phyloP scores from a whole-genome alignment of 2,113 vertebrate genomes.

The Phaethon lepturus region DNA sequence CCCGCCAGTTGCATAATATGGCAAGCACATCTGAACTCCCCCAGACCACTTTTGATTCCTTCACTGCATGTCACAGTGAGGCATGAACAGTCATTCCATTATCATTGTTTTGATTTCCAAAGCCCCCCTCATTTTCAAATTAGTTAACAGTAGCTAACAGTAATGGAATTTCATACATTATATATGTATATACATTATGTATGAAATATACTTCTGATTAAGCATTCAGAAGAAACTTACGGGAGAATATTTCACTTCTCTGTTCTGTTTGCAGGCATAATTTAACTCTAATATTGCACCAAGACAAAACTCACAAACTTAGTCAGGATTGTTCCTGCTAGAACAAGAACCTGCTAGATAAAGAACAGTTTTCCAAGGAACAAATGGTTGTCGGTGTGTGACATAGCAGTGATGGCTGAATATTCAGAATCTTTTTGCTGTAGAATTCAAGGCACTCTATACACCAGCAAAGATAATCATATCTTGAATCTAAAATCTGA shows the following conservation, averaged over 20 bases:
- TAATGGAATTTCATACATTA: neutral
- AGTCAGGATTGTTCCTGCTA: neutral
- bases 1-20: no score
- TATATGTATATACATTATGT: neutral
- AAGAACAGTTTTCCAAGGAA: neutral
- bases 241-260: neutral
- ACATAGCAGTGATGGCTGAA: neutral
- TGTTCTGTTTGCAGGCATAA: neutral
- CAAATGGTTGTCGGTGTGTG: neutral
- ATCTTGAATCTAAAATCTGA: neutral
- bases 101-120: neutral
- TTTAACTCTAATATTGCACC: neutral
- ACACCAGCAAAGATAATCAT: neutral
- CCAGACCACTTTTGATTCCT: neutral
- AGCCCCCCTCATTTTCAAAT: neutral
- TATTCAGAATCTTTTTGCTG: neutral
- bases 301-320: neutral
- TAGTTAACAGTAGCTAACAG: neutral
- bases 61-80: neutral
- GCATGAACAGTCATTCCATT: neutral
- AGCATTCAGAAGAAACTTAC: neutral
- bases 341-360: neutral
- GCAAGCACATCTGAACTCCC: neutral
- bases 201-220: neutral
- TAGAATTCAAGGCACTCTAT: neutral